Evolutionary conservation across 2,888 invertebrate genomes (phyloP), one percentile per base, ranked within the genome.

Genomic region (Drosophila demipolita): DNA sequence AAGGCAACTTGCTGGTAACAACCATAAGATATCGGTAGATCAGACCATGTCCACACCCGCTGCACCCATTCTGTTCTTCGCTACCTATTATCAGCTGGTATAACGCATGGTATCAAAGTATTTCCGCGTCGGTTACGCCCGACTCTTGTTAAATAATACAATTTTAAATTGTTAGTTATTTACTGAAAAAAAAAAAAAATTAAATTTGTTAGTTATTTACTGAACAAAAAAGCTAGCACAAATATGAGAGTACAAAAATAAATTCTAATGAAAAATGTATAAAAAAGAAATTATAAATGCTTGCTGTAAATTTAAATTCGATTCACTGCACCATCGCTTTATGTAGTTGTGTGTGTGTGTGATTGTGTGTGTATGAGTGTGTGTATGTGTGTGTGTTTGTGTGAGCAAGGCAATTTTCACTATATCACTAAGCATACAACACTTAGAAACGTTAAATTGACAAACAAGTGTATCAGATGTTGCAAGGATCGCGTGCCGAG

Each of bases 291-390:
- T 20, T 1, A 12, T 45, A 20, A 45, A 15, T 45, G 45, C 20
- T 45, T 45, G 23, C 49, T 60, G 12, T 38, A 36, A 33, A 33
- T 62, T 42, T 57, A 61, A 61, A 35, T 76, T 59, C 29, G 48
- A 60, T 63, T 60, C 72, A 77, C 75, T 77, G 77, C 71, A 63
- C 26, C 3, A 45, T 20, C 12, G 20, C 7, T 42, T 12, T 42
- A 20, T 33, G 9, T 55, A 36, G 35, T 17, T 54, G 11, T 42
- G 15, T 49, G 15, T 29, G 29, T 29, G 29, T 58, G 48, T 50
- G 20, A n/a, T n/a, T 59, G 29, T 45, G 48, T 55, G 63, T 52
- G 57, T 11, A n/a, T n/a, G n/a, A n/a, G n/a, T 29, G 29, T 72
- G 32, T 70, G 12, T 40, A 6, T 55, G 58, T 45, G 40, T 58